Conservation (phyloP, 2,113 vertebrate species). For the Lagopus leucura region DNA sequence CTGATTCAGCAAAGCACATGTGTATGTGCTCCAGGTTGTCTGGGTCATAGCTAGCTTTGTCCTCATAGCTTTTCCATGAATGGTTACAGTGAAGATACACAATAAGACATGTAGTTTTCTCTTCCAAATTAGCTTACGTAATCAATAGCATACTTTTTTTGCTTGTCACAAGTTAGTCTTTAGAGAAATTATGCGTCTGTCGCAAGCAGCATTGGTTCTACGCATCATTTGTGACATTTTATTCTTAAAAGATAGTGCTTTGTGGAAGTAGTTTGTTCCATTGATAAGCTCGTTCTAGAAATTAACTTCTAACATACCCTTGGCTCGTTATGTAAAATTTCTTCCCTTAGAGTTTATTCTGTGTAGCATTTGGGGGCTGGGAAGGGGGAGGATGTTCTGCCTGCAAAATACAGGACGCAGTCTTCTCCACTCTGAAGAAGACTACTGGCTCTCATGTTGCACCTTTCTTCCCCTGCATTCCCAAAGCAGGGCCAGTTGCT, state of each 20-base stretch:
- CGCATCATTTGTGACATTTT: not conserved
- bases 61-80: constrained; percentile 8
- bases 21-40: not conserved
- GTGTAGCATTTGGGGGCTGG: not conserved
- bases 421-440: not conserved
- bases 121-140: not conserved
- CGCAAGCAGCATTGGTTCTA: not conserved
- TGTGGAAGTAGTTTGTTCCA: not conserved
- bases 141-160: not conserved
- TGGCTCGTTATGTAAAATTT: not conserved
- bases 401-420: not conserved
- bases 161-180: not conserved
- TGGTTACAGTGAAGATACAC: not conserved
- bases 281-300: not conserved
- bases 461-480: not conserved
- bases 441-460: not conserved
- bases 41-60: not conserved
- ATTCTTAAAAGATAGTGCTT: not conserved
- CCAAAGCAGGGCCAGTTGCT: not conserved
- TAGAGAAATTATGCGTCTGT: not conserved
- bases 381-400: not conserved
- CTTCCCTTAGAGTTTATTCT: not conserved
- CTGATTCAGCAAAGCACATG: not conserved
- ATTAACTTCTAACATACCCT: not conserved
- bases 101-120: not conserved